phyloP scores from a whole-genome alignment of 2,113 vertebrate species.

The Hippocampus comes region DNA sequence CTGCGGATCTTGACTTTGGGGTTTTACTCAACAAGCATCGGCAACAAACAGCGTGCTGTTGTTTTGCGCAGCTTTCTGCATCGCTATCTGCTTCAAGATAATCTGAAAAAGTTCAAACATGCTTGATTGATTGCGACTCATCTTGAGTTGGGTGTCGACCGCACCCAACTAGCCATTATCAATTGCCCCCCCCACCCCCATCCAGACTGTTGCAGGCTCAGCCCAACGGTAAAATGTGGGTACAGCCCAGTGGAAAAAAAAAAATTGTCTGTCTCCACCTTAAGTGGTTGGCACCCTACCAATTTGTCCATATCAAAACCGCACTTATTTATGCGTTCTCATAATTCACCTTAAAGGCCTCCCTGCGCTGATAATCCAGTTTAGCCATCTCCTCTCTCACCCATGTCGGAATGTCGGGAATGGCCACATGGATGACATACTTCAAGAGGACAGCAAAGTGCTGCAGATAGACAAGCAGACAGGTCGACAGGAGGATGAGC shows the following conservation, averaged over 20 bases:
- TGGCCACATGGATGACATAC: slow-evolving; percentile 90
- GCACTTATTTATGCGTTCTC: neutral
- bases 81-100: no score
- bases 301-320: neutral
- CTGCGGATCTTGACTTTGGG: no score
- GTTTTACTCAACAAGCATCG: no score
- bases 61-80: no score
- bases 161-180: no score
- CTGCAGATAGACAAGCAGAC: slow-evolving; percentile 58
- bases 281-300: neutral
- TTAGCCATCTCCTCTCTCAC: slow-evolving; percentile 94
- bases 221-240: no score
- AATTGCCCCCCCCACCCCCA: no score
- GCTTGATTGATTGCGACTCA: no score
- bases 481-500: neutral
- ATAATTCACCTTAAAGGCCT: slow-evolving; percentile 88
- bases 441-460: slow-evolving; percentile 91
- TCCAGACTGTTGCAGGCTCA: no score
- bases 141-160: no score
- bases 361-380: slow-evolving; percentile 89
- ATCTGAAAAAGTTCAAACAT: no score
- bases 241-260: neutral
- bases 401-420: slow-evolving; percentile 91
- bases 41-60: no score
- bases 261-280: neutral